phyloP scores from a whole-genome alignment of 1,140 invertebrate species.

The Acromyrmex charruanus region DNA sequence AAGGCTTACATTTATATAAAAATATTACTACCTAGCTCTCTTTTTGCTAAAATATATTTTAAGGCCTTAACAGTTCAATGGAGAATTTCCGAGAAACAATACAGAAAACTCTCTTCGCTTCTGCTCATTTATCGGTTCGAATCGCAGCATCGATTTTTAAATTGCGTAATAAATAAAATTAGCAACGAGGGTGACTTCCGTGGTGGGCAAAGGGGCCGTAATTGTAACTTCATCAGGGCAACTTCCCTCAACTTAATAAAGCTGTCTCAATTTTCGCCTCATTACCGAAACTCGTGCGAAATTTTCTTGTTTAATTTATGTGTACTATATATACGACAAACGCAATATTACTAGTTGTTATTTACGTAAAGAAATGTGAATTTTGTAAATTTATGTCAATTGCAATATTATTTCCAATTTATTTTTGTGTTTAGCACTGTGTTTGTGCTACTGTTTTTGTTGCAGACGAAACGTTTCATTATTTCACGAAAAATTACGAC shows the following conservation, averaged over 20 bases:
- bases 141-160: slow-evolving; percentile 84
- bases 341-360: neutral
- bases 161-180: slow-evolving; percentile 86
- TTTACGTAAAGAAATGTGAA: slow-evolving; percentile 30
- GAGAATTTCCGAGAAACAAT: neutral
- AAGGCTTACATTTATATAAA: neutral
- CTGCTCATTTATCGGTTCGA: slow-evolving; percentile 74
- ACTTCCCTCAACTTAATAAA: slow-evolving; percentile 85
- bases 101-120: neutral
- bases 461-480: slow-evolving; percentile 66
- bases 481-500: slow-evolving; percentile 72
- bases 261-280: slow-evolving; percentile 85
- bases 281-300: slow-evolving; percentile 79
- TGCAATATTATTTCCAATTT: slow-evolving; percentile 15
- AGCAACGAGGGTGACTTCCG: slow-evolving; percentile 80
- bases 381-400: neutral
- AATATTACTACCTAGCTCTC: neutral
- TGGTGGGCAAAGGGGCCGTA: slow-evolving; percentile 74
- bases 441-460: slow-evolving; percentile 30
- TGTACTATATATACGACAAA: slow-evolving; percentile 6
- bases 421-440: neutral
- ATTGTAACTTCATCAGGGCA: slow-evolving; percentile 83
- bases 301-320: slow-evolving; percentile 82
- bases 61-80: neutral
- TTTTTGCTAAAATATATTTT: slow-evolving; percentile 25